Evolutionary conservation across 2,113 vertebrate species (phyloP).

Genomic region (Thymallus thymallus): DNA sequence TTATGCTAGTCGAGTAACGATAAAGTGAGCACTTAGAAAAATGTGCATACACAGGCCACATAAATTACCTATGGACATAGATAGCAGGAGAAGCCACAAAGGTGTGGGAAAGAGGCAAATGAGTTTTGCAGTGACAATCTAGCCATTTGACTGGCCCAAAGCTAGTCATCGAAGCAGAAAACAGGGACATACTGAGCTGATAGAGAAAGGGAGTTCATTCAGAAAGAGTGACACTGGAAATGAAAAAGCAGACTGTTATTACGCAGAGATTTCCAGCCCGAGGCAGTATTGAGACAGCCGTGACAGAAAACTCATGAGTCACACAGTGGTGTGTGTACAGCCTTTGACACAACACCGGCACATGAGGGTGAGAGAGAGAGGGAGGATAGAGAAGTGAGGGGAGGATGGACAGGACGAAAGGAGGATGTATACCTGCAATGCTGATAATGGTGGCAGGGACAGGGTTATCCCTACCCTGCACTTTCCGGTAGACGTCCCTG

Average conservation of each 20-base stretch:
- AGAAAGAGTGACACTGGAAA: slow-evolving; percentile 2
- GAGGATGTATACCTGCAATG: slow-evolving; percentile 77
- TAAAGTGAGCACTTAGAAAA: not conserved
- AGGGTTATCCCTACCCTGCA: slow-evolving; percentile 83
- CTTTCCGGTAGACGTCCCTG: slow-evolving; percentile 83
- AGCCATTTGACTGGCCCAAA: too few relatives aligned
- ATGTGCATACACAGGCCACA: not conserved
- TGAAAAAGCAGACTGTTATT: not conserved
- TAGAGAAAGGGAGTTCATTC: not conserved
- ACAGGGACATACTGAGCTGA: not conserved
- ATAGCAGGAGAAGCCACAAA: too few relatives aligned
- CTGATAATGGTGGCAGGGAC: slow-evolving; percentile 78
- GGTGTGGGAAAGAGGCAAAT: too few relatives aligned
- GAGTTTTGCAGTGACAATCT: too few relatives aligned
- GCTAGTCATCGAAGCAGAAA: not conserved
- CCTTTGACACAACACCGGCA: too few relatives aligned
- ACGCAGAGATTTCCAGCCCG: not conserved
- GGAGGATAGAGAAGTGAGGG: not conserved
- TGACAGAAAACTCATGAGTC: not conserved
- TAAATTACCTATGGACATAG: too few relatives aligned
- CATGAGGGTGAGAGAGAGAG: too few relatives aligned
- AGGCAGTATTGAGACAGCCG: not conserved
- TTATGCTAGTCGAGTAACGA: too few relatives aligned
- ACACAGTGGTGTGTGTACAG: not conserved
- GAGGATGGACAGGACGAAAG: not conserved